phyloP scores from a whole-genome alignment of 2,113 vertebrate species.

The Colius striatus region DNA sequence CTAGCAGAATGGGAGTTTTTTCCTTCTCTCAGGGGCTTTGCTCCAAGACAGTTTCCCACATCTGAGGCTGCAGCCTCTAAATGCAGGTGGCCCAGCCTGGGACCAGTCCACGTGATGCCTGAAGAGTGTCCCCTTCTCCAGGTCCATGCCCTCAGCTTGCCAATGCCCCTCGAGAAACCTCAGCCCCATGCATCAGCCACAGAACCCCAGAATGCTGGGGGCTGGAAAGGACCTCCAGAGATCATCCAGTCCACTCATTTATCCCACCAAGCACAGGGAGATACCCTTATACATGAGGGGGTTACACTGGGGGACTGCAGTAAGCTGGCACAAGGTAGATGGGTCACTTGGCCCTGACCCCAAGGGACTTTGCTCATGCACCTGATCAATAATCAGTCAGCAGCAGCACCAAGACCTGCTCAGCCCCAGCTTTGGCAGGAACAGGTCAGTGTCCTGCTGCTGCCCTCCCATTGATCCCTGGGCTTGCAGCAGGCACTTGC shows the following conservation, averaged over 20 bases:
- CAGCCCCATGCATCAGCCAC: rapidly evolving
- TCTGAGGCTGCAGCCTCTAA: neutral
- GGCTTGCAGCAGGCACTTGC: neutral
- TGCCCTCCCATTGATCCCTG: rapidly evolving
- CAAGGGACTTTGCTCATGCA: rapidly evolving
- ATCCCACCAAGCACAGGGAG: neutral
- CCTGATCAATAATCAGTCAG: neutral
- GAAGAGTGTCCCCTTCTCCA: neutral
- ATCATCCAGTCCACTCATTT: no score
- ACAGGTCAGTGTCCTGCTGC: neutral
- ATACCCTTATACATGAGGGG: rapidly evolving
- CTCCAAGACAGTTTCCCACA: neutral
- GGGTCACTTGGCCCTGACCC: no score
- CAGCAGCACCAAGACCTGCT: neutral
- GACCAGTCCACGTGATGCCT: neutral
- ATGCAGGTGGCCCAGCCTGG: neutral
- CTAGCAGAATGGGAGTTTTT: neutral
- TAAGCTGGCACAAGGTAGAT: neutral
- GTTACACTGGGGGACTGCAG: neutral
- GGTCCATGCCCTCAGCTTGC: neutral
- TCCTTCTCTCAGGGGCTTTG: neutral
- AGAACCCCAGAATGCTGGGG: no score
- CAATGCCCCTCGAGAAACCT: neutral
- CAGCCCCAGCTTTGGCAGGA: neutral
- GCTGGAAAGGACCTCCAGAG: no score